Evolutionary conservation across 2,797 vertebrate species (phyloP).

Genomic region (Acridotheres tristis): DNA sequence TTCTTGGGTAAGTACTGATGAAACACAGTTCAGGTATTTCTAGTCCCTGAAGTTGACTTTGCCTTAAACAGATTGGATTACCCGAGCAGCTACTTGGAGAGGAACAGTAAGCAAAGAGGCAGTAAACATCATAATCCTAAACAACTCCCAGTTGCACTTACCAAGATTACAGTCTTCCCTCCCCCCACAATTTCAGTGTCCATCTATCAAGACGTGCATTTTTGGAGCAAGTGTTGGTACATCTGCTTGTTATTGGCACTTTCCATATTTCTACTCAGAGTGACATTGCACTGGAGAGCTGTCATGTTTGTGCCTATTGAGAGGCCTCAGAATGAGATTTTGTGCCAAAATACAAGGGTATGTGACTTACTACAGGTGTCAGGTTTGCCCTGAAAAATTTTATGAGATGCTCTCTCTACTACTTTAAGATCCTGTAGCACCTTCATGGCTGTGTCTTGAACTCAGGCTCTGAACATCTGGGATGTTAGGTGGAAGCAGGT

Average conservation of each 20-base stretch:
- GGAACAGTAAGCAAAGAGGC: neutral
- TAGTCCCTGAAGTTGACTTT: neutral
- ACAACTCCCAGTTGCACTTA: neutral
- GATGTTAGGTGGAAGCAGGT: neutral
- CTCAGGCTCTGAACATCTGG: neutral
- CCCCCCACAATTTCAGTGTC: fast-evolving
- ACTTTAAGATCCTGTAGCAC: neutral
- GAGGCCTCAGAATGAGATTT: neutral
- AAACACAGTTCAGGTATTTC: neutral
- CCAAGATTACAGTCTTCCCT: neutral
- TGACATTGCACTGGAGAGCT: neutral
- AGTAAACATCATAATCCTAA: neutral
- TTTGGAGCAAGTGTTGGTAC: neutral
- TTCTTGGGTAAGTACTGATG: neutral
- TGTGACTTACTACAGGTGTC: neutral
- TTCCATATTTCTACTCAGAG: neutral
- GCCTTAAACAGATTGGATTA: neutral
- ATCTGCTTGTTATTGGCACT: neutral
- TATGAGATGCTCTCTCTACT: fast-evolving
- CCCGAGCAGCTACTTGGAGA: neutral
- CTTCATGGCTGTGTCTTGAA: neutral
- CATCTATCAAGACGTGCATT: neutral
- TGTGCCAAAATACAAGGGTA: neutral
- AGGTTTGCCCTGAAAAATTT: neutral
- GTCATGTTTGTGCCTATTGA: neutral